Percentiles rank a stretch among this genome's conserved stretches.
Evolutionary conservation across 2,113 vertebrate genomes (phyloP).

Genomic region (Engraulis encrasicolus): DNA sequence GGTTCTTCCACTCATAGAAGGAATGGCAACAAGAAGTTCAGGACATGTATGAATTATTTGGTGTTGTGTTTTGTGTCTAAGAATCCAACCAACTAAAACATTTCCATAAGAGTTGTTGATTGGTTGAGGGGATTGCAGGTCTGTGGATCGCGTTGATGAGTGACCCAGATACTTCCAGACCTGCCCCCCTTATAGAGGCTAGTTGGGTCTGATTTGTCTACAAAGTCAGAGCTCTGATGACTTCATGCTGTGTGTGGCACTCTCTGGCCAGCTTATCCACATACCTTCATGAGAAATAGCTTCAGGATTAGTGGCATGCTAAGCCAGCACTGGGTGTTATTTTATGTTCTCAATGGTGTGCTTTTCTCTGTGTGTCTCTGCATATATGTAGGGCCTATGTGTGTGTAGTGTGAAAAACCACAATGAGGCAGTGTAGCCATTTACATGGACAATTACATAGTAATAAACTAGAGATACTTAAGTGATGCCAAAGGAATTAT

Average conservation of each 20-base stretch:
- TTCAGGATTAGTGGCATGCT: not conserved
- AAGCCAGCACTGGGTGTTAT: not conserved
- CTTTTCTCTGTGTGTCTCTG: not conserved
- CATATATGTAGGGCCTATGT: not conserved
- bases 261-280: not conserved
- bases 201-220: not conserved
- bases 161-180: not conserved
- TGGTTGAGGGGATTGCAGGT: not conserved
- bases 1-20: too few species aligned
- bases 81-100: not conserved
- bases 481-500: too few species aligned
- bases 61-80: not conserved
- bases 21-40: too few species aligned
- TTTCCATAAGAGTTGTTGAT: not conserved
- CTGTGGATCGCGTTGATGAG: not conserved
- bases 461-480: too few species aligned
- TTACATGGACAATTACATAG: too few species aligned
- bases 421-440: too few species aligned
- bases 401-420: not conserved
- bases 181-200: not conserved
- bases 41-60: not conserved
- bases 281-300: not conserved
- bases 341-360: slow-evolving; percentile 4
- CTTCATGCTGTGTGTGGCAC: not conserved
- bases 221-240: not conserved